Base-by-base conservation (phyloP, 2,888 invertebrate genomes). In the Eupithecia vulgata region DNA sequence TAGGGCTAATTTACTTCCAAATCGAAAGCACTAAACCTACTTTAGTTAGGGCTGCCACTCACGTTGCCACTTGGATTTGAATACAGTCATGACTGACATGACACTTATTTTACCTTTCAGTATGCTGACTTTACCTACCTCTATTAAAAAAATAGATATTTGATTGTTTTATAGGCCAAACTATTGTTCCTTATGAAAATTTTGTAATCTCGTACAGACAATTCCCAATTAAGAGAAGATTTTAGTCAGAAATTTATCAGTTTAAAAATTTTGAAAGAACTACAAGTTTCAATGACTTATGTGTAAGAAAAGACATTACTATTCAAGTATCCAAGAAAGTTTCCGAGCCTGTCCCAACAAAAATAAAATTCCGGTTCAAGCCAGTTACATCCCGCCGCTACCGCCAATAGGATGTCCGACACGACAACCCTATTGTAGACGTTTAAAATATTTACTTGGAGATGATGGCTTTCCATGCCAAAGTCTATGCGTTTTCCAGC, bases 381-480 rank as follows among this genome's bases (percentile, higher is more conserved):
- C 61, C 57, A 57, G 61, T 34, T 12, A 64, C 10, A n/a, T 12
- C 12, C 34, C 30, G 7, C 65, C 21, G 65, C 65, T 25, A 25
- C 65, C 65, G 40, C 37, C 37, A 30, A n/a, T 62, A 71, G 40
- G 61, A 70, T 66, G 48, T 25, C 52, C 21, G 70, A 35, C 70
- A 75, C 21, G 72, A 35, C 70, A 75, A 34, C 75, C 75, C 75
- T 75, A 65, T 59, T 25, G 45, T 34, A 76, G 73, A 75, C 71
- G 79, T 67, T 70, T 80, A 68, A 79, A 80, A 80, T 80, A 77
- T 78, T 79, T 78, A 70, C 71, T 67, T 77, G 73, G 80, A 80
- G 76, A 79, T 77, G 79, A 75, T 69, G 67, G 78, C 79, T 80
- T 79, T 79, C 76, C 75, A 74, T 72, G 72, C 66, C 74, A 68